phyloP scores from a whole-genome alignment of 2,113 vertebrate genomes.

The Alexandromys fortis region DNA sequence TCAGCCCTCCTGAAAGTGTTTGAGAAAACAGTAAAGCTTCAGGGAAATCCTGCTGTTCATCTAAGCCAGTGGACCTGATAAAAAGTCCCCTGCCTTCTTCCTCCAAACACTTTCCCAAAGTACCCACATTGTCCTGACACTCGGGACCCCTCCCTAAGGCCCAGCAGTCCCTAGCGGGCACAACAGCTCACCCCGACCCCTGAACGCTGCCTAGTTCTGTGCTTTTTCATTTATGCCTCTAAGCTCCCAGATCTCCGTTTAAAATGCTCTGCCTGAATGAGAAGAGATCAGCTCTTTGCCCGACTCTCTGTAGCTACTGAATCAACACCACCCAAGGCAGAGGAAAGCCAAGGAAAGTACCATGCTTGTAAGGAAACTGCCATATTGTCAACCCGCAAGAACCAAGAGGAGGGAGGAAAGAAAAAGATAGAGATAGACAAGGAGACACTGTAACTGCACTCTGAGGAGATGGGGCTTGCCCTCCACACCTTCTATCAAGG shows the following conservation, averaged over 20 bases:
- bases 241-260: background rate
- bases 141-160: background rate
- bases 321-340: background rate
- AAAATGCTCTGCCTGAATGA: background rate
- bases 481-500: background rate
- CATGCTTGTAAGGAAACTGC: background rate
- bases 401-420: background rate
- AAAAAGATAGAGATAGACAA: accelerated
- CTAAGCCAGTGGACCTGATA: background rate
- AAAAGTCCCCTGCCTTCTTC: background rate
- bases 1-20: background rate
- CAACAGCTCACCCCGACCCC: background rate
- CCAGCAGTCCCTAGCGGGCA: background rate
- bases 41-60: background rate
- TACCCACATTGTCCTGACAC: background rate
- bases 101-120: background rate
- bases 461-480: background rate
- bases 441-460: background rate
- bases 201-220: background rate
- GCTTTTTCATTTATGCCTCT: background rate
- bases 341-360: background rate
- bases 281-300: background rate
- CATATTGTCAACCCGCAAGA: background rate
- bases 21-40: background rate
- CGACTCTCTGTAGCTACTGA: background rate